Conservation (phyloP, 2,797 vertebrate genomes). For the Ctenopoma kingsleyae region DNA sequence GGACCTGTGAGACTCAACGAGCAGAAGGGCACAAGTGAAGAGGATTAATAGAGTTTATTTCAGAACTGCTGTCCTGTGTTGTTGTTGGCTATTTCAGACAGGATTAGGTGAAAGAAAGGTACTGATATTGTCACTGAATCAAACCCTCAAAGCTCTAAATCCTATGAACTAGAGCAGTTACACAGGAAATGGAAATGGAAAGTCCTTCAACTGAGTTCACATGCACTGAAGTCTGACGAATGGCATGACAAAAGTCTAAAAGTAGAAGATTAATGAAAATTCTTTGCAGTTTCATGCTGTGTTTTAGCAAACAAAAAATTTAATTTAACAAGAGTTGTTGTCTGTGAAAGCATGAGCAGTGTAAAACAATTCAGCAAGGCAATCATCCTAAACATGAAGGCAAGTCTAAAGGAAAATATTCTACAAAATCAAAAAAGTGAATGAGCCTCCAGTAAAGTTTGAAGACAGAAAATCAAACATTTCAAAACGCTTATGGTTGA, state of each 20-base stretch:
- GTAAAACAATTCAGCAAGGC: too few species aligned
- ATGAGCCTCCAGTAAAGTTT: too few species aligned
- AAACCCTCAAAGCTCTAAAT: conserved; percentile 37
- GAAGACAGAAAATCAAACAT: too few species aligned
- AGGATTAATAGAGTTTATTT: conserved; percentile 63
- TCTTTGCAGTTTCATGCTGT: background rate
- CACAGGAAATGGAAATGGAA: conserved; percentile 39
- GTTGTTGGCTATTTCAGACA: conserved; percentile 58
- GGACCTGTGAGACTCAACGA: conserved; percentile 25
- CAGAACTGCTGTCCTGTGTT: conserved; percentile 52
- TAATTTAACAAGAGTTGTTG: background rate
- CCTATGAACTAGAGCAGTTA: conserved; percentile 23
- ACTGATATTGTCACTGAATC: conserved; percentile 45
- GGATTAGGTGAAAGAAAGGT: conserved; percentile 52
- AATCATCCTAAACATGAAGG: too few species aligned
- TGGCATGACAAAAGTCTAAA: background rate
- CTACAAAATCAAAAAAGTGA: too few species aligned
- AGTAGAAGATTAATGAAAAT: background rate
- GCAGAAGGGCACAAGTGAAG: conserved; percentile 46
- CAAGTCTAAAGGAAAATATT: too few species aligned
- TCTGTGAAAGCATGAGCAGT: background rate
- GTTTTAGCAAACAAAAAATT: background rate
- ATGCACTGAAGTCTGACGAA: conserved; percentile 25
- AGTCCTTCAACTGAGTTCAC: conserved; percentile 28
- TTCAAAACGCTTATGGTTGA: too few species aligned